Percentiles rank a stretch among this genome's conserved stretches.
These are phyloP conservation scores for Dendrolimus pini DNA, from an alignment of 2,888 invertebrate species.

Conservation along the genomic window DNA sequence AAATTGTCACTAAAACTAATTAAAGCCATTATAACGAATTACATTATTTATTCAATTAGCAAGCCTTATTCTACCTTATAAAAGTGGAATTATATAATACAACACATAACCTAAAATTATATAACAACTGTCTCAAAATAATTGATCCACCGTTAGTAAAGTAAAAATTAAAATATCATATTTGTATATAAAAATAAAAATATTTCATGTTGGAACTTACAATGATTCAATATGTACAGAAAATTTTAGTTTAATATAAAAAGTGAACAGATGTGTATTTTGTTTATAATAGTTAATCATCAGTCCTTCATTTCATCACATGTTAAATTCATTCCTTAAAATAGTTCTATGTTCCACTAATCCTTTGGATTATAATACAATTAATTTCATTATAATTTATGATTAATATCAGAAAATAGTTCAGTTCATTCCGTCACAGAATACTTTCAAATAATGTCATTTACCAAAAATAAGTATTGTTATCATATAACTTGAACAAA, in stretches of 20 bases:
- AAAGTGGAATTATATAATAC: constrained; percentile 64
- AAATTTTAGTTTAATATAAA: constrained; percentile 15
- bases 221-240: constrained; percentile 10
- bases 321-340: constrained; percentile 47
- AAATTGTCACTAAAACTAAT: not conserved
- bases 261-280: constrained; percentile 7
- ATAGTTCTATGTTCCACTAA: constrained; percentile 27
- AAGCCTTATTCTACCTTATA: constrained; percentile 51
- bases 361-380: constrained; percentile 43
- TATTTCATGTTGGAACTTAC: constrained; percentile 1
- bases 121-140: constrained; percentile 55
- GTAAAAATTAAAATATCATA: constrained; percentile 27
- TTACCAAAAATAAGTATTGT: not conserved
- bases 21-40: constrained; percentile 42
- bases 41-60: constrained; percentile 58
- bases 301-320: constrained; percentile 63
- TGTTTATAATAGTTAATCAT: constrained; percentile 34
- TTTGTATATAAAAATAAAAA: constrained; percentile 4
- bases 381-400: not conserved
- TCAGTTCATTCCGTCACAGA: not conserved
- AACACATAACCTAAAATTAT: constrained; percentile 57
- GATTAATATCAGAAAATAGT: not conserved
- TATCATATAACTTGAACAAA: too few species aligned
- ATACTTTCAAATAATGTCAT: not conserved
- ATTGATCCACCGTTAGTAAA: constrained; percentile 47